Conservation (phyloP, 2,797 vertebrate species). For the Chaetodon trifasciatus region DNA sequence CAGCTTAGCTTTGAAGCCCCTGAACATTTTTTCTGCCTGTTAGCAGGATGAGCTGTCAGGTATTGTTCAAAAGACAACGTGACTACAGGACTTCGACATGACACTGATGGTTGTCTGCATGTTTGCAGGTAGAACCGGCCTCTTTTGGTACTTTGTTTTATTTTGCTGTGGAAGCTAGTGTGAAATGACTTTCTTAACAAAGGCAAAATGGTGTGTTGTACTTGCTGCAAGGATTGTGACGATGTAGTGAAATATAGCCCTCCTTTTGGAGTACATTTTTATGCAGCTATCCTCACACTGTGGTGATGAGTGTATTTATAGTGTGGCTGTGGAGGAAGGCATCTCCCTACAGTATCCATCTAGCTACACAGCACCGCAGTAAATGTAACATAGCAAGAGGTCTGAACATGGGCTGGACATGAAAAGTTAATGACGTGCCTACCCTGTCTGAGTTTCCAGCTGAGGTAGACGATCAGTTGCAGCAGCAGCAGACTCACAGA, state of each 20-base stretch:
- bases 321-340: background rate
- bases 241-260: background rate
- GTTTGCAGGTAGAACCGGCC: background rate
- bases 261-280: too few relatives aligned
- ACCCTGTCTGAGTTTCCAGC: conserved; percentile 79
- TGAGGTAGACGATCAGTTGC: conserved; percentile 69
- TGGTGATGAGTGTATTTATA: conserved; percentile 26
- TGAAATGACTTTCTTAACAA: background rate
- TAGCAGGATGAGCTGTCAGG: conserved; percentile 7
- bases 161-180: background rate
- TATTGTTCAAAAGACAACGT: conserved; percentile 1
- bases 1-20: background rate
- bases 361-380: background rate
- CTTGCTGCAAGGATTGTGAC: background rate
- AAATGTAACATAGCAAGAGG: conserved; percentile 7
- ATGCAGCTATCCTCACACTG: background rate
- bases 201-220: background rate
- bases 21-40: conserved; percentile 1
- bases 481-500: conserved; percentile 73
- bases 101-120: background rate
- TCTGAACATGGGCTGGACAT: conserved; percentile 16
- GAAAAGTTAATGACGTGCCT: conserved; percentile 47
- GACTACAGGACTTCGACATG: background rate
- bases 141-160: background rate
- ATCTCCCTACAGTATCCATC: background rate